Percentiles rank a stretch among this genome's conserved stretches.
phyloP scores from a whole-genome alignment of 2,888 invertebrate genomes.

The Trissolcus brochymenae region DNA sequence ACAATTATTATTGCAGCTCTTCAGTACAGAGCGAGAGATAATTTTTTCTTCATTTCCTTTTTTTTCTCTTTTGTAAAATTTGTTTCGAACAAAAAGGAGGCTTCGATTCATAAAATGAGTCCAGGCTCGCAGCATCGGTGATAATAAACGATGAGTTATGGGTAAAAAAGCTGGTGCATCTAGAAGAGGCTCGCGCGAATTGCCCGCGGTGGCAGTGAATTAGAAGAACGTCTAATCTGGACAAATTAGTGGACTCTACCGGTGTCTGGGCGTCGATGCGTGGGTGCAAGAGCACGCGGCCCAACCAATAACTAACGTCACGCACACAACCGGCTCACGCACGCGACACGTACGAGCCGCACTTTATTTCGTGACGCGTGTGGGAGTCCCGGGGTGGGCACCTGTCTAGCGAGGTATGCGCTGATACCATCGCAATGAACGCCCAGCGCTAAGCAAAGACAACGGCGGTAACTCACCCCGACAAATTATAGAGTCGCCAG shows the following conservation, averaged over 20 bases:
- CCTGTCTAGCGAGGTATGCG: slow-evolving; percentile 75
- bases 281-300: slow-evolving; percentile 57
- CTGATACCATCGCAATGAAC: slow-evolving; percentile 74
- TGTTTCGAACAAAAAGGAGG: background rate
- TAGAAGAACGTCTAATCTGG: slow-evolving; percentile 62
- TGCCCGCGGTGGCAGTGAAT: slow-evolving; percentile 54
- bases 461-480: slow-evolving; percentile 75
- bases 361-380: slow-evolving; percentile 62
- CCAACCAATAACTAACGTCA: slow-evolving; percentile 62
- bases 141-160: slow-evolving; percentile 6
- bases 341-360: slow-evolving; percentile 63
- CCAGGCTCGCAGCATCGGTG: background rate
- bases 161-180: slow-evolving; percentile 1
- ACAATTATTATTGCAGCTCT: background rate
- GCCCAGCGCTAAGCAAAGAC: slow-evolving; percentile 73
- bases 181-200: slow-evolving; percentile 15
- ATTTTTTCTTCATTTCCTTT: background rate
- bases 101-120: background rate
- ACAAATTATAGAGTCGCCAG: slow-evolving; percentile 74
- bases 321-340: slow-evolving; percentile 55
- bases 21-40: no score
- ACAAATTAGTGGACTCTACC: slow-evolving; percentile 64
- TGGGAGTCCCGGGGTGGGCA: slow-evolving; percentile 74
- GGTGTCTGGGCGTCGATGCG: slow-evolving; percentile 59
- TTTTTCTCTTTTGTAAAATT: background rate